Base-by-base conservation (phyloP, 2,113 vertebrate genomes). In the Nipponia nippon region DNA sequence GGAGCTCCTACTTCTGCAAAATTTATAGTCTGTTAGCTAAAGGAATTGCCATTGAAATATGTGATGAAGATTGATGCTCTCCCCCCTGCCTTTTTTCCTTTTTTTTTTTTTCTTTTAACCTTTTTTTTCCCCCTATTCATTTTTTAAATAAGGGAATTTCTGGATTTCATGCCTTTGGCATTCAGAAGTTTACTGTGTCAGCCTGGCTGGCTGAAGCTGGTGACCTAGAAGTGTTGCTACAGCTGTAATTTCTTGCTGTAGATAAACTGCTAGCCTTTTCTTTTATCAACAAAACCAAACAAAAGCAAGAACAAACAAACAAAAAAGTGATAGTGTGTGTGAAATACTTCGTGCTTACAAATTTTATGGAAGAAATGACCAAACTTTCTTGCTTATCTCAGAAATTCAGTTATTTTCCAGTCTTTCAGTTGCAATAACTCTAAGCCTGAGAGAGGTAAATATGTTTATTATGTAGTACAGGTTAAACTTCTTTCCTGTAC, bases 391-490 rank as follows among this genome's bases (percentile, higher is more conserved):
- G n/a, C 20, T 77, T 92, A 77, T 93, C 72, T 93, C 34, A 56
- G 40, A 7, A 83, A 62, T 72, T 79, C 53, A 61, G 47, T 79
- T 67, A 79, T 71, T 90, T 86, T 71, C 38, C 23, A 38, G 44
- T 34, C 36, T 95, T 93, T 94, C 78, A 71, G 58, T 61, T 78
- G 23, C 83, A 86, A 84, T 56, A 87, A 36, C 34, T 93, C 55
- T 59, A 90, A 95, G 81, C 47, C 65, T 29, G 2, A 91, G 82
- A 95, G 92, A 97, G 82, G 85, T 93, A 87, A 89, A 95, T 96
- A 90, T 75, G 59, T 95, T 94, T 95, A 67, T 89, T 73, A 78
- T 76, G 73, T 82, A n/a, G 86, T 88, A 95, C 19, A 9, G 83
- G 50, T 97, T 94, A 56, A 22, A 55, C 84, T 95, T 83, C 29